Conservation (phyloP, 2,888 invertebrate species). For the Stictocephala bisonia region DNA sequence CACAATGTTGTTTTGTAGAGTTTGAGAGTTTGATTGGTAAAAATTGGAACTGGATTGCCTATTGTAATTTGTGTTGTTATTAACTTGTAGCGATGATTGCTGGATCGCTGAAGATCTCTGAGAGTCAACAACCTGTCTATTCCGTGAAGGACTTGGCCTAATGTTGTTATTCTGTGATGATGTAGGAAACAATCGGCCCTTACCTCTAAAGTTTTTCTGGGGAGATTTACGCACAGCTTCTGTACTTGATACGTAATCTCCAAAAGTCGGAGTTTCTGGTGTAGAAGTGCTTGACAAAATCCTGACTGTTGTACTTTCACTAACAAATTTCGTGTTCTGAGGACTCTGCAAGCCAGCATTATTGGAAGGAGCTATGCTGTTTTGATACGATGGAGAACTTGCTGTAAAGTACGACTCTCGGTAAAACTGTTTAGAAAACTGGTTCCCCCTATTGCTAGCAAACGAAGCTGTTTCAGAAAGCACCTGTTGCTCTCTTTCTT, state of each 20-base stretch:
- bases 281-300: too few species aligned
- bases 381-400: conserved; percentile 45
- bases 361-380: too few species aligned
- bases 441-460: conserved; percentile 67
- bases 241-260: too few species aligned
- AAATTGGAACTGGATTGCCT: neutral
- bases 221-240: too few species aligned
- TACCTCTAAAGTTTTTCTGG: conserved; percentile 5
- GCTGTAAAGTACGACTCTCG: conserved; percentile 58
- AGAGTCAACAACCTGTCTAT: neutral
- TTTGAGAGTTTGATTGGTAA: neutral
- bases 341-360: too few species aligned
- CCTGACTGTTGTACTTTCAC: too few species aligned
- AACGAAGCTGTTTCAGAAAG: conserved; percentile 84
- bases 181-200: conserved; percentile 6
- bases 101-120: neutral
- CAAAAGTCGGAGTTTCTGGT: too few species aligned
- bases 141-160: conserved; percentile 7
- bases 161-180: conserved; percentile 27
- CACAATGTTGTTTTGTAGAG: neutral
- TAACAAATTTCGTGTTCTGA: too few species aligned
- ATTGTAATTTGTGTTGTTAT: neutral
- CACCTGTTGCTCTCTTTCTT: conserved; percentile 72
- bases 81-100: neutral
- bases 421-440: conserved; percentile 61